phyloP scores from a whole-genome alignment of 2,113 vertebrate genomes.

The Halichoeres trimaculatus region DNA sequence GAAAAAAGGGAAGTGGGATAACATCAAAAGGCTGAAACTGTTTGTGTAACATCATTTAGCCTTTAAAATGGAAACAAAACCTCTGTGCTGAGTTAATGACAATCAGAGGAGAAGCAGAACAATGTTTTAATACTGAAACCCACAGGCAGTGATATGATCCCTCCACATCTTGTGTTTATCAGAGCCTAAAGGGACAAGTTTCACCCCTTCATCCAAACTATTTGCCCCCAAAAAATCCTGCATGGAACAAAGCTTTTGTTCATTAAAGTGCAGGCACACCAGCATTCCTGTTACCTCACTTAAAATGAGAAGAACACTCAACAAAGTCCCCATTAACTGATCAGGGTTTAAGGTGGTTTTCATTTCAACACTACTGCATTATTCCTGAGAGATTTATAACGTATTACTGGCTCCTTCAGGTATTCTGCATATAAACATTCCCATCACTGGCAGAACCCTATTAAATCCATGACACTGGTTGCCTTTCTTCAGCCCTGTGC shows the following conservation, averaged over 20 bases:
- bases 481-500: slow-evolving; percentile 39
- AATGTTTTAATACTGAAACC: slow-evolving; percentile 30
- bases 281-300: slow-evolving; percentile 52
- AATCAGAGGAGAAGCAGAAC: slow-evolving; percentile 39
- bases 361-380: slow-evolving; percentile 27
- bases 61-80: slow-evolving; percentile 44
- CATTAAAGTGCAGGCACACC: slow-evolving; percentile 37
- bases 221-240: slow-evolving; percentile 40
- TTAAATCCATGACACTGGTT: slow-evolving; percentile 62
- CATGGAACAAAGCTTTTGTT: slow-evolving; percentile 61
- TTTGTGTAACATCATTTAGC: slow-evolving; percentile 11
- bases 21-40: slow-evolving; percentile 42
- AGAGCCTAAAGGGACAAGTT: slow-evolving; percentile 52
- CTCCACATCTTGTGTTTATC: slow-evolving; percentile 46
- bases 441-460: slow-evolving; percentile 44
- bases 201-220: slow-evolving; percentile 62
- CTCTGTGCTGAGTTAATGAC: slow-evolving; percentile 42
- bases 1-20: background rate
- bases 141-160: slow-evolving; percentile 59
- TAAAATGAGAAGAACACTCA: slow-evolving; percentile 26
- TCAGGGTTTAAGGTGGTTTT: slow-evolving; percentile 32
- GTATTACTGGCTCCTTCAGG: slow-evolving; percentile 45
- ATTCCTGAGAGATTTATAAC: slow-evolving; percentile 35
- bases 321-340: slow-evolving; percentile 27
- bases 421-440: slow-evolving; percentile 67